Percentiles rank a stretch among this genome's conserved stretches.
Evolutionary conservation across 2,113 vertebrate species (phyloP).

Genomic region (Zapus hudsonius): DNA sequence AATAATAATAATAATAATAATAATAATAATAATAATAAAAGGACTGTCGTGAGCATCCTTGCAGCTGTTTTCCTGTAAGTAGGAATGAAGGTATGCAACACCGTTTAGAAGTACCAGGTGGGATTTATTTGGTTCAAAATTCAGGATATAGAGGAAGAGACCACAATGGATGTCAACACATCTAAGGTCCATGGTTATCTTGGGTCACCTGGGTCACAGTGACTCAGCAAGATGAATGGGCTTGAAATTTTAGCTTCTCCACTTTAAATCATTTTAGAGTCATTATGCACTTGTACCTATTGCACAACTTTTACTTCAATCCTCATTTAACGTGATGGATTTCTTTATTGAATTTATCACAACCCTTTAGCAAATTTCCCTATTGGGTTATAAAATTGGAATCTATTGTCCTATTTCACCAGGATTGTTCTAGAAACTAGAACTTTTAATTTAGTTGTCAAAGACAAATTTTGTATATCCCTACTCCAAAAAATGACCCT

Average conservation of each 20-base stretch:
- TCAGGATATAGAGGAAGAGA: neutral
- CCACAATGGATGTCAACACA: neutral
- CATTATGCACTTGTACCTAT: too few species aligned
- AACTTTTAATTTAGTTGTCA: neutral
- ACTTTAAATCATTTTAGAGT: neutral
- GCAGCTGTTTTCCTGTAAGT: neutral
- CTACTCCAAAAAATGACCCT: neutral
- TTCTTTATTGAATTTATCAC: neutral
- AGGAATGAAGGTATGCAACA: neutral
- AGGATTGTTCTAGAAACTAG: neutral
- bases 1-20: neutral
- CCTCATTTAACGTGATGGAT: neutral
- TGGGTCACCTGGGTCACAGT: neutral
- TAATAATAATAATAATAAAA: neutral
- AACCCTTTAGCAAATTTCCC: neutral
- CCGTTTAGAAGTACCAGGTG: neutral
- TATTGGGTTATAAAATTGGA: neutral
- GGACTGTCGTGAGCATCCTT: neutral
- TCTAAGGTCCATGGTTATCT: neutral
- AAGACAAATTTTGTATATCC: neutral
- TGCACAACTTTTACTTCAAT: neutral
- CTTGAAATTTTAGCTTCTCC: neutral
- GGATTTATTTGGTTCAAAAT: neutral
- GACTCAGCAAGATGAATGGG: neutral
- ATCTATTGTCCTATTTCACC: neutral